These are phyloP conservation scores for Paguma larvata DNA, from an alignment of 2,797 vertebrate species.

Conservation along the genomic window DNA sequence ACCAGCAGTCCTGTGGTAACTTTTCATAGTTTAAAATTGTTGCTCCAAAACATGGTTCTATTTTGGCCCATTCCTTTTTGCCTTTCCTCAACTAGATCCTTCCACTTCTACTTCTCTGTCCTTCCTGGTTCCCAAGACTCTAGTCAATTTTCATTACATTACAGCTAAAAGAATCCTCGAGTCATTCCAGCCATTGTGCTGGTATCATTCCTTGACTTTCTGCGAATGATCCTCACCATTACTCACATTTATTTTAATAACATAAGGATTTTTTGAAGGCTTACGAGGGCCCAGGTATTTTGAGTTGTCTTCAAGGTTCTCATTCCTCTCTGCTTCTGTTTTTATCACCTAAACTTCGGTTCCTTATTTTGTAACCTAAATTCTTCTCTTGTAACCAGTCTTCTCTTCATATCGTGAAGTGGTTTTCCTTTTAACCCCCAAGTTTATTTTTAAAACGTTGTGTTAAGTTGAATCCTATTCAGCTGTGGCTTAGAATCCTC, in stretches of 20 bases:
- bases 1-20: not conserved
- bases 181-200: not conserved
- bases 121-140: not conserved
- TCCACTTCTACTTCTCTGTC: not conserved
- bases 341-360: not conserved
- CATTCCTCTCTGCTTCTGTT: not conserved
- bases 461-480: not conserved
- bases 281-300: not conserved
- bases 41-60: not conserved
- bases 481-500: not conserved
- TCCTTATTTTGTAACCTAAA: slow-evolving; percentile 18
- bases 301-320: not conserved
- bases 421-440: not conserved
- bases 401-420: not conserved
- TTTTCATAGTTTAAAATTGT: slow-evolving; percentile 16
- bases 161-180: not conserved
- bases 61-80: not conserved
- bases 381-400: not conserved
- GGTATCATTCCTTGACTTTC: not conserved
- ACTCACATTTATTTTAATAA: not conserved
- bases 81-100: not conserved
- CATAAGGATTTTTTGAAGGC: not conserved
- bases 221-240: not conserved
- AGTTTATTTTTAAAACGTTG: not conserved
- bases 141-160: not conserved